Evolutionary conservation across 2,113 vertebrate genomes (phyloP).

Genomic region (human): GRCh38 chr1:70506501-70507000

Average conservation of each 20-base stretch:
- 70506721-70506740: background rate
- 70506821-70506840: background rate
- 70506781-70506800: background rate
- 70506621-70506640: background rate
- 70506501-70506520: background rate
- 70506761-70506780: background rate
- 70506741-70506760: background rate
- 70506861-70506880: background rate
- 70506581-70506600: background rate
- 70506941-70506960: background rate
- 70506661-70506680: background rate
- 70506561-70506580: background rate
- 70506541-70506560: background rate
- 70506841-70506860: background rate
- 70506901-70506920: background rate
- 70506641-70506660: background rate
- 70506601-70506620: background rate
- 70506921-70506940: background rate
- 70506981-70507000: background rate
- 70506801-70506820: background rate
- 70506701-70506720: background rate
- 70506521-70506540: background rate
- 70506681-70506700: background rate
- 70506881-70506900: background rate
- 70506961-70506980: background rate